Evolutionary conservation across 2,888 invertebrate genomes (phyloP), one percentile per base, ranked within the genome.

Genomic region (Tenodera sinensis): DNA sequence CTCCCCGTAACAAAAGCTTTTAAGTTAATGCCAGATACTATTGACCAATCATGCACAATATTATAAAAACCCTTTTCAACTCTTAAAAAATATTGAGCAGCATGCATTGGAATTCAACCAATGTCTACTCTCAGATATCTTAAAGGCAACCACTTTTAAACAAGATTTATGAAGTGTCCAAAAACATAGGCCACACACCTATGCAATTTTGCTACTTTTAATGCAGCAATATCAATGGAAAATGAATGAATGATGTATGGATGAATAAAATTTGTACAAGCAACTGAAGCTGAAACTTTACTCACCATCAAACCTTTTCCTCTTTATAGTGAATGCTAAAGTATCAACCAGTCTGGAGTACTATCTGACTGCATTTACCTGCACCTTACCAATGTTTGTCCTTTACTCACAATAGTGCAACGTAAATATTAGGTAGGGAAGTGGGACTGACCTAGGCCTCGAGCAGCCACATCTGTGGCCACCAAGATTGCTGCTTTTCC

Each of bases 401-500:
- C 87, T 71, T 71, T 71, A 85, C 42, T 42, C 83, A 88, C 83
- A 83, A 83, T 54, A 88, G 84, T 83, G 28, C 83, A 83, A 85
- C 42, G 25, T 27, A 82, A 82, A 89, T 83, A 89, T 93, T 93
- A 47, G 93, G 93, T 30, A 93, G 89, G 93, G 92, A 87, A 93
- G 90, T 86, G 93, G 86, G 92, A 95, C 97, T 95, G 95, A 98
- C 98, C 98, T 93, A 99, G 95, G 93, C 99, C 98, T 93, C 98
- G 95, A 88, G 99, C 99, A 91, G 99, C 99, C 92, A 99, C 99
- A 94, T 99, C 99, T 91, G 99, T 99, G 92, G 99, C 99, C 91
- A 99, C 97, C 91, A 99, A 95, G 93, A 99, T 98, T 91, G 96
- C 96, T 89, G 97, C 96, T 93, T 97, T 96, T 91, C 98, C 97